These are phyloP conservation scores for Cathartes aura DNA, from an alignment of 2,113 vertebrate species.

Conservation along the genomic window DNA sequence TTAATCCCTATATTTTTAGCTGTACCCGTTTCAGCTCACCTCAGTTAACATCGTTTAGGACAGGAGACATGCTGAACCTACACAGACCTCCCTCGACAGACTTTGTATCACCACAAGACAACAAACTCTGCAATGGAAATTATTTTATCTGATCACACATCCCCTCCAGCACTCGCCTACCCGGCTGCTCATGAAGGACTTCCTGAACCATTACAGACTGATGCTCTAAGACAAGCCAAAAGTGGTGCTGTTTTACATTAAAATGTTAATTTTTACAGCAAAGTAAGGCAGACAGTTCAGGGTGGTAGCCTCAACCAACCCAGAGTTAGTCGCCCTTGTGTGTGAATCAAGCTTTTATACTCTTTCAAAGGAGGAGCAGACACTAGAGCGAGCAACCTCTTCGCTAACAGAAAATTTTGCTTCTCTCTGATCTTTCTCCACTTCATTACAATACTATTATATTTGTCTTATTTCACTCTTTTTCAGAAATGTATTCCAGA, in stretches of 20 bases:
- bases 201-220: background rate
- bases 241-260: background rate
- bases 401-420: background rate
- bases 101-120: too few species aligned
- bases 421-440: fast-evolving
- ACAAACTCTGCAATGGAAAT: fast-evolving
- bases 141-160: fast-evolving
- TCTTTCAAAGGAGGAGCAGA: background rate
- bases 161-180: background rate
- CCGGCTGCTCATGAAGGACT: background rate
- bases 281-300: background rate
- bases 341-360: background rate
- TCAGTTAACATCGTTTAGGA: background rate
- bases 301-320: background rate
- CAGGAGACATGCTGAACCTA: background rate
- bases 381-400: background rate
- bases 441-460: background rate
- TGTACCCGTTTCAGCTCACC: background rate
- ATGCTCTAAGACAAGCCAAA: background rate
- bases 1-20: background rate
- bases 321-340: background rate
- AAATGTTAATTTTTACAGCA: background rate
- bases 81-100: background rate
- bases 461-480: background rate
- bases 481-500: background rate